Conservation (phyloP, 2,888 invertebrate species). For the Pheosia tremula region DNA sequence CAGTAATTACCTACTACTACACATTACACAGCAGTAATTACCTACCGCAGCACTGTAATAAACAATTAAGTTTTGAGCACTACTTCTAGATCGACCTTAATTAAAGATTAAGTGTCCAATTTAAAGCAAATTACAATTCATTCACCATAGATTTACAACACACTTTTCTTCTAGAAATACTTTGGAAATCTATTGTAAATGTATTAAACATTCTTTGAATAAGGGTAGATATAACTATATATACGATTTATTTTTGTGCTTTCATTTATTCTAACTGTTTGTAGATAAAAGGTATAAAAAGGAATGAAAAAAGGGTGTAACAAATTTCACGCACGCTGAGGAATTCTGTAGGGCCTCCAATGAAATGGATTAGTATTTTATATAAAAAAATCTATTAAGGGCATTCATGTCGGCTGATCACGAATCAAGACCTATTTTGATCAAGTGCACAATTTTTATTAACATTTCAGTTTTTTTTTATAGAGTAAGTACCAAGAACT, state of each 20-base stretch:
- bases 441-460: neutral
- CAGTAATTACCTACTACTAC: constrained; percentile 32
- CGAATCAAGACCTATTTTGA: neutral
- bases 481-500: neutral
- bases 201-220: no score
- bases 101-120: neutral
- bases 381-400: no score
- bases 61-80: constrained; percentile 25
- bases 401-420: no score
- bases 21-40: no score
- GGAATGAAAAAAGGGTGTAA: neutral
- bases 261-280: no score
- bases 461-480: neutral
- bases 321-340: neutral
- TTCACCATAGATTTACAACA: no score
- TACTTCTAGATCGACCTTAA: constrained; percentile 3
- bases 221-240: no score
- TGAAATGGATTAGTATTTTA: neutral
- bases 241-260: no score
- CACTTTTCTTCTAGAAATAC: no score
- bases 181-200: no score
- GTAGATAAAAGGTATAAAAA: no score
- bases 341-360: neutral
- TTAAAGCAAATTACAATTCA: no score
- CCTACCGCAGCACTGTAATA: constrained; percentile 16